phyloP scores from a whole-genome alignment of 1,140 invertebrate species.

The Cryptotermes secundus region DNA sequence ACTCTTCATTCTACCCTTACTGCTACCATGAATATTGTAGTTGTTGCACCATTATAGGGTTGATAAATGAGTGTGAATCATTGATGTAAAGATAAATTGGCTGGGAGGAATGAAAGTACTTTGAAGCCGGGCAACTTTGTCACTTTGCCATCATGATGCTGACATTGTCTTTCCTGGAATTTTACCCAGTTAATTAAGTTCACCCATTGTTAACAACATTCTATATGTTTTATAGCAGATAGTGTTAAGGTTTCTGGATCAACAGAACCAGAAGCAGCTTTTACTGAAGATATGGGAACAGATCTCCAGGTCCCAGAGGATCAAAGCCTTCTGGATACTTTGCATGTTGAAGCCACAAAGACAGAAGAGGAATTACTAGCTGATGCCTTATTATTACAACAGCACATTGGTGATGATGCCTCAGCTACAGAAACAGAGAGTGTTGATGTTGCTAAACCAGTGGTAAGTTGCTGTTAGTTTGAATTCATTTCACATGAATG shows the following conservation, averaged over 20 bases:
- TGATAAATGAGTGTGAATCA: too few relatives aligned
- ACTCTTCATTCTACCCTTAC: too few relatives aligned
- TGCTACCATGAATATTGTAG: too few relatives aligned
- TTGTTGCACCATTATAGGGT: too few relatives aligned
- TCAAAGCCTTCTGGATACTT: conserved; percentile 48
- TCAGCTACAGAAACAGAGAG: background rate
- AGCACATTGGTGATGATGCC: conserved; percentile 34
- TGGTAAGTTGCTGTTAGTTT: background rate
- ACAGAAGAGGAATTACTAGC: conserved; percentile 50
- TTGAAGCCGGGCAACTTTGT: too few relatives aligned
- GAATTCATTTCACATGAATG: too few relatives aligned
- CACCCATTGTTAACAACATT: too few relatives aligned
- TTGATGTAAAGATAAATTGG: too few relatives aligned
- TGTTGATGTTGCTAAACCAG: background rate
- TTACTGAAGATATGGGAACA: background rate
- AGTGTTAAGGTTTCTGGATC: background rate
- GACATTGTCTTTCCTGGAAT: too few relatives aligned
- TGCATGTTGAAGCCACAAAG: conserved; percentile 50
- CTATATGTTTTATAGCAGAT: background rate
- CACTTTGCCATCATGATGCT: too few relatives aligned
- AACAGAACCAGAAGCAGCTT: conserved; percentile 37
- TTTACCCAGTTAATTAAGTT: too few relatives aligned
- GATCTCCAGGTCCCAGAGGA: conserved; percentile 39
- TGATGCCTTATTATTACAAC: conserved; percentile 52
- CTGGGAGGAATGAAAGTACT: too few relatives aligned